These are phyloP conservation scores for Ricordea florida DNA, from an alignment of 92 coral and sea anemone species.

Conservation along the genomic window DNA sequence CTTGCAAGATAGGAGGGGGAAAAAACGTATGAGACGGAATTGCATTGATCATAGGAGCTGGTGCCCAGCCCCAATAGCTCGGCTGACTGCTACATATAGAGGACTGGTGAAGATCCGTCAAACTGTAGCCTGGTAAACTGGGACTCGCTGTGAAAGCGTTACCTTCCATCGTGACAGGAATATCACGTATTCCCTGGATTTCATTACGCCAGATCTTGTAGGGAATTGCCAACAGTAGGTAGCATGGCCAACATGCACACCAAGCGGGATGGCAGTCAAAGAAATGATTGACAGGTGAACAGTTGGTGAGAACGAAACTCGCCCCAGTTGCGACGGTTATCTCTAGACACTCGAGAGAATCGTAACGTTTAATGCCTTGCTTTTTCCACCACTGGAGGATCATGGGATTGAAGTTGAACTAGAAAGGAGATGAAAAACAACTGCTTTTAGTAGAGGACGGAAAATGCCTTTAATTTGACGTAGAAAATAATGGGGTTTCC, in stretches of 20 bases:
- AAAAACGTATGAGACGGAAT: not conserved
- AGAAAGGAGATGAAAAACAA: not conserved
- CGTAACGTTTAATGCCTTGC: conserved; percentile 88
- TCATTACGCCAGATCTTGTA: conserved; percentile 85
- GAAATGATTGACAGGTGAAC: conserved; percentile 69
- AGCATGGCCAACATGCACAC: conserved; percentile 91
- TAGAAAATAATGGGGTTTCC: too few relatives aligned
- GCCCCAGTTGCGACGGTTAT: conserved; percentile 81
- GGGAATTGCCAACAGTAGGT: conserved; percentile 79
- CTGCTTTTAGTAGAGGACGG: too few relatives aligned
- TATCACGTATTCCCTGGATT: conserved; percentile 60
- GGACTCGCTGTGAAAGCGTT: conserved; percentile 42
- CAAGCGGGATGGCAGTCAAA: conserved; percentile 89
- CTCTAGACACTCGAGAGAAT: conserved; percentile 80
- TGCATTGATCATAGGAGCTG: conserved; percentile 8
- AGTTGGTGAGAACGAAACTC: conserved; percentile 69
- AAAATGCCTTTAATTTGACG: too few relatives aligned
- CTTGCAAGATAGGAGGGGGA: conserved; percentile 24
- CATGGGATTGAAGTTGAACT: conserved; percentile 89
- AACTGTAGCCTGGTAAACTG: conserved; percentile 8
- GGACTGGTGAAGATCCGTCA: conserved; percentile 38
- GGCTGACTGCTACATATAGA: conserved; percentile 36
- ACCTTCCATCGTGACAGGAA: conserved; percentile 59
- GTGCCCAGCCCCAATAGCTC: not conserved
- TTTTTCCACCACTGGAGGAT: conserved; percentile 87